A percentile compares a stretch with the other conserved stretches of the same genome.
Conservation (phyloP, 2,888 invertebrate species). For the Cephus runcator region DNA sequence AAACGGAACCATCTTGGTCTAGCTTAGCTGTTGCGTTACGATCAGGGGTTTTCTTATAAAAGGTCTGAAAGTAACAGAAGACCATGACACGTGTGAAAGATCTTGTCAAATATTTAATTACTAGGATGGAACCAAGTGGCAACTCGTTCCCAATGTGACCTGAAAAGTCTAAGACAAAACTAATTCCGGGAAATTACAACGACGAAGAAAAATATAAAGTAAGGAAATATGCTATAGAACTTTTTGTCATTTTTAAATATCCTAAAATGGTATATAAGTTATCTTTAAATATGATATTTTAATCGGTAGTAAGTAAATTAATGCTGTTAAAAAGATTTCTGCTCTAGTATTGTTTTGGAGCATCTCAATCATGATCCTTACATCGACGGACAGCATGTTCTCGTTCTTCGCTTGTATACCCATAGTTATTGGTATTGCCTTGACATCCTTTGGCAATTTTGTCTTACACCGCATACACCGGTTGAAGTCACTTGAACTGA, state of each 20-base stretch:
- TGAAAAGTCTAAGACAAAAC: conserved; percentile 20
- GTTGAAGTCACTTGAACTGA: conserved; percentile 81
- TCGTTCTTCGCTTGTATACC: conserved; percentile 34
- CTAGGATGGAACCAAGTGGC: conserved; percentile 9
- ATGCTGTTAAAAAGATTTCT: not conserved
- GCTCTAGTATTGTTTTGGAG: not conserved
- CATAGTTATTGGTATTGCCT: conserved; percentile 63
- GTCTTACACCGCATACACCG: conserved; percentile 80
- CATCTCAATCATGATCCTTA: conserved; percentile 26
- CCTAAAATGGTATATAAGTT: not conserved
- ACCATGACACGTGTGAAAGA: conserved; percentile 13
- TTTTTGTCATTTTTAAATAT: not conserved
- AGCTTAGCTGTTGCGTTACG: conserved; percentile 32
- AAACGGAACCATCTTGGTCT: conserved; percentile 35
- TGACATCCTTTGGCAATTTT: conserved; percentile 79
- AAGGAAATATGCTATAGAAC: not conserved
- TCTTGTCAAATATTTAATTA: conserved; percentile 6
- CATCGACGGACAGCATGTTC: conserved; percentile 27
- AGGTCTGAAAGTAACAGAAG: conserved; percentile 43
- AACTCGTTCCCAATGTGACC: conserved; percentile 29
- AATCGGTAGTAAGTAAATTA: not conserved
- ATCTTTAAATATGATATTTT: not conserved
- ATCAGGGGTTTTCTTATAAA: conserved; percentile 54
- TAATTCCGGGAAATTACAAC: not conserved
- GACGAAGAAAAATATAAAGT: not conserved